These are phyloP conservation scores for Cryptocephalus moraei DNA, from an alignment of 2,888 invertebrate species.

Conservation along the genomic window DNA sequence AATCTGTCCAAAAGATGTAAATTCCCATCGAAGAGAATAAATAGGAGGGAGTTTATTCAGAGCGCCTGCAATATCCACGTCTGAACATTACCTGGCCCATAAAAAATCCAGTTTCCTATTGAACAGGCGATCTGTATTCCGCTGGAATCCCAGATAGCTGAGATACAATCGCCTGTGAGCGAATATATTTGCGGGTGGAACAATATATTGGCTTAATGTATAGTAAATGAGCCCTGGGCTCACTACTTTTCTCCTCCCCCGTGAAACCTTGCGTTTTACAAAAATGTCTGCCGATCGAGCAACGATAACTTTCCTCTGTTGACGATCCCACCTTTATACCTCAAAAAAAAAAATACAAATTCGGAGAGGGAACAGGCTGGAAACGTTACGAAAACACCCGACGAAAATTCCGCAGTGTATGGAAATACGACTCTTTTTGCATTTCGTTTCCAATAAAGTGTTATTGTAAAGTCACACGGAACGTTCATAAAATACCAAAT, in stretches of 20 bases:
- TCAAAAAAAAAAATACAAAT: no score
- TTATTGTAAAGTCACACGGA: no score
- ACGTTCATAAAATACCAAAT: no score
- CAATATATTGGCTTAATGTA: constrained; percentile 32
- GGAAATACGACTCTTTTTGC: no score
- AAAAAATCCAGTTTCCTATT: constrained; percentile 31
- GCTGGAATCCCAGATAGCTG: constrained; percentile 30
- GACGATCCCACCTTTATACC: no score
- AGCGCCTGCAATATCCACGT: constrained; percentile 31
- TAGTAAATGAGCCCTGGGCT: constrained; percentile 27
- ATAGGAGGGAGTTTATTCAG: constrained; percentile 14
- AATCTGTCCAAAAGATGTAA: constrained; percentile 15
- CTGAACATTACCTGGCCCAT: constrained; percentile 34
- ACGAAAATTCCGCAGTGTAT: no score
- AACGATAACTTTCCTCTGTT: no score
- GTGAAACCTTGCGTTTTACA: constrained; percentile 3
- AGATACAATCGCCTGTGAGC: constrained; percentile 31
- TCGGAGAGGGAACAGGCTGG: no score
- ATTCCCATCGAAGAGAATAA: constrained; percentile 13
- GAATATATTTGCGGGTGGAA: constrained; percentile 32
- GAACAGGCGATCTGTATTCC: constrained; percentile 33
- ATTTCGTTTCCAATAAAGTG: no score
- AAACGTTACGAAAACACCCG: no score
- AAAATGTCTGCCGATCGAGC: background rate
- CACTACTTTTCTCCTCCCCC: constrained; percentile 14